Percentiles rank a stretch among this genome's conserved stretches.
phyloP scores from a whole-genome alignment of 2,113 vertebrate species.

The Xerus inauris region DNA sequence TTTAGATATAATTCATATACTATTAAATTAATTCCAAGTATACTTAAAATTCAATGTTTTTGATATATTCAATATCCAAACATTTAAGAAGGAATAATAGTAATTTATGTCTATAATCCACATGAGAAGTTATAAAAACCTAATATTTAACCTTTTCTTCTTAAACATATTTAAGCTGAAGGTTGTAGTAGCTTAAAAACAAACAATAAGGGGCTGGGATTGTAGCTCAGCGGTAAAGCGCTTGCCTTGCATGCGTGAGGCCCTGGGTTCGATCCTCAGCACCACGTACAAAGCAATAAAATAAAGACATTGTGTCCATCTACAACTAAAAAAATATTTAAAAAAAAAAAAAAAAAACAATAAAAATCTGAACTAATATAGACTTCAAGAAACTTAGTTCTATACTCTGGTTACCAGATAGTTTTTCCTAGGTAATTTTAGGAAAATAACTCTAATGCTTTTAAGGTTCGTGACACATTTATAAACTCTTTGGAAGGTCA shows the following conservation, averaged over 20 bases:
- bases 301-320: no score
- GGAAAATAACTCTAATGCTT: neutral
- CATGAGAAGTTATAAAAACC: neutral
- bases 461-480: neutral
- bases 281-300: no score
- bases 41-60: neutral
- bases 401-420: neutral
- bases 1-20: neutral
- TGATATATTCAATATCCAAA: neutral
- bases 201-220: no score
- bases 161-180: slow-evolving; percentile 3
- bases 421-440: neutral
- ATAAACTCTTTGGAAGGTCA: neutral
- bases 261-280: no score
- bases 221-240: no score
- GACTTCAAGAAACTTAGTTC: neutral
- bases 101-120: neutral
- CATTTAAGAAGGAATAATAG: neutral
- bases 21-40: neutral
- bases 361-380: neutral
- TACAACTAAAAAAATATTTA: no score
- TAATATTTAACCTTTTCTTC: neutral
- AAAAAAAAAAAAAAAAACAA: no score
- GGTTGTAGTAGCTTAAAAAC: neutral
- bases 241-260: no score